Evolutionary conservation across 35 echinoderm and acorn worm species (phyloP), one percentile per base, ranked within the genome.

Genomic region (Acanthaster planci): DNA sequence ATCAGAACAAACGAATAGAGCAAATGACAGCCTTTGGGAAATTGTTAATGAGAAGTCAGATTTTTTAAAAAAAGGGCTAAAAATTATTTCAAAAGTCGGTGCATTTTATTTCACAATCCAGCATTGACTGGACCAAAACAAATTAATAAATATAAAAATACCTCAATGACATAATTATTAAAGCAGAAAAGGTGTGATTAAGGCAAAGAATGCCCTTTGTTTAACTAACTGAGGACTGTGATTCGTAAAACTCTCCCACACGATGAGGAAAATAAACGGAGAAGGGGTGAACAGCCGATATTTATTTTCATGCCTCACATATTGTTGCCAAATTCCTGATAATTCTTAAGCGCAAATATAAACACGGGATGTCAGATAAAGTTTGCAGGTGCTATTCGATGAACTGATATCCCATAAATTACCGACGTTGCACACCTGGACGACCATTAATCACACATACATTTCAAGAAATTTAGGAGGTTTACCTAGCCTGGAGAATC

Each of bases 261-360:
- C 64, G 7, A 1, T 72, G 64, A 72, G 64, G 30, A 72, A 72
- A 72, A 72, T 72, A 72, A 72, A 72, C 64, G 64, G 64, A 14
- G 19, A 19, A 34, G 23, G 64, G 64, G 26, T 29, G n/a, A 72
- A 26, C 18, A 31, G 8, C 30, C 2, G 2, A 72, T 72, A 72
- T 72, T 72, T 72, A 72, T 72, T 72, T 72, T 72, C 30, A 72
- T 72, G 64, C 26, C 64, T 72, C 34, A 72, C 64, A 72, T 72
- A 34, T 72, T 72, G 64, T 72, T 72, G 64, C 23, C 34, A 34
- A 72, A 72, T 26, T 47, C 42, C 42, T 47, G 42, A 47, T 47
- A 12, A 47, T 72, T 72, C 34, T 8, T 14, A 72, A 72, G 64
- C 7, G 21, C 18, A 30, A 72, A 72, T 34, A 34, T 72, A 72